Conservation (phyloP, 2,113 vertebrate species). For the Scopus umbretta region DNA sequence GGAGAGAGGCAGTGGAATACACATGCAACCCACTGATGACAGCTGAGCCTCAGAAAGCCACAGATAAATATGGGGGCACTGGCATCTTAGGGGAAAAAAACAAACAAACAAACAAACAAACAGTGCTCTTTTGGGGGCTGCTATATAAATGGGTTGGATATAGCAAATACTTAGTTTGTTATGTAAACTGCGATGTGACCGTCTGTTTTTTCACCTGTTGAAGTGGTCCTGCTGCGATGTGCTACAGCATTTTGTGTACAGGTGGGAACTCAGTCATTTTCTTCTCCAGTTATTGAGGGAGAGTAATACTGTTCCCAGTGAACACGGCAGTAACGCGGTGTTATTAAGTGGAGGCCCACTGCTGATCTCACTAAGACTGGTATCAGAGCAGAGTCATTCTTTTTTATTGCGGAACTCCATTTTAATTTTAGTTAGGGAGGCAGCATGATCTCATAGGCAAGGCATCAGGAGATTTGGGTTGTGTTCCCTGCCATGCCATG, state of each 20-base stretch:
- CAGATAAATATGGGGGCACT: neutral
- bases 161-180: neutral
- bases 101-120: too few relatives aligned
- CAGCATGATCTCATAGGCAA: slow-evolving; percentile 48
- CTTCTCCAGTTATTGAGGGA: neutral
- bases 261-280: neutral
- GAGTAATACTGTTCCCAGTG: neutral
- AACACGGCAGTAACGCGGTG: neutral
- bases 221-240: neutral
- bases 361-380: slow-evolving; percentile 1
- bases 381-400: slow-evolving; percentile 21
- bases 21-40: neutral
- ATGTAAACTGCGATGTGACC: neutral
- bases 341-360: neutral
- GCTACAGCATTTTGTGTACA: neutral
- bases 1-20: neutral
- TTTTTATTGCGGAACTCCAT: slow-evolving; percentile 9
- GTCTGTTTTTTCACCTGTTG: neutral
- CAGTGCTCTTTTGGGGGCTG: neutral
- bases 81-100: neutral
- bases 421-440: slow-evolving; percentile 46
- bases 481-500: neutral
- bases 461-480: slow-evolving; percentile 44
- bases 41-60: neutral
- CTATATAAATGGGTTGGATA: neutral